Percentiles rank a stretch among this genome's conserved stretches.
Conservation (phyloP, 2,888 invertebrate genomes). For the Megalurothrips usitatus region DNA sequence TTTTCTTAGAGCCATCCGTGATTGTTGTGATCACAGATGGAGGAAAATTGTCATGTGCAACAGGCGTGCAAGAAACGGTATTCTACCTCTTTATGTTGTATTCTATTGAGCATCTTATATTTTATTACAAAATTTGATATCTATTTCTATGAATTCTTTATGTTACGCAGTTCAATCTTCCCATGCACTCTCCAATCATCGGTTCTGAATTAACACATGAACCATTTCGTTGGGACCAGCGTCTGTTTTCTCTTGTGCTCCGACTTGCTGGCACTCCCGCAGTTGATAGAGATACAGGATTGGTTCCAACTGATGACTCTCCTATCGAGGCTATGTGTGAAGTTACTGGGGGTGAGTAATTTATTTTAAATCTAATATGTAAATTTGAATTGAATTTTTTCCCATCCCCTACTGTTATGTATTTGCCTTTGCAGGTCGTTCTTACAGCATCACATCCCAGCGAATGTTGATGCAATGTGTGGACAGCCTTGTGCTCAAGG, state of each 20-base stretch:
- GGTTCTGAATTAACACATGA: constrained; percentile 96
- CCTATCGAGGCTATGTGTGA: constrained; percentile 98
- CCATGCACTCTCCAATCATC: constrained; percentile 89
- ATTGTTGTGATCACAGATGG: constrained; percentile 99
- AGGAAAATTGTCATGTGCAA: constrained; percentile 79
- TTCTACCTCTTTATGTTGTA: constrained; percentile 38
- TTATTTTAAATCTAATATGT: not conserved
- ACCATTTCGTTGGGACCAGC: constrained; percentile 99
- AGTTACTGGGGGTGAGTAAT: constrained; percentile 81
- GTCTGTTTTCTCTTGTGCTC: constrained; percentile 91
- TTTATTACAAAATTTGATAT: not conserved
- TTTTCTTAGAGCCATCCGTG: constrained; percentile 94
- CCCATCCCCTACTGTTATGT: not conserved
- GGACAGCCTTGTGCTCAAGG: constrained; percentile 94
- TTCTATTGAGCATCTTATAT: constrained; percentile 31
- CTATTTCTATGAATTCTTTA: not conserved
- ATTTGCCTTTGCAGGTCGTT: constrained; percentile 61
- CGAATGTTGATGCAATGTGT: constrained; percentile 93
- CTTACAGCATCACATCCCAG: constrained; percentile 92
- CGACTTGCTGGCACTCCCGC: constrained; percentile 88
- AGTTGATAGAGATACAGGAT: constrained; percentile 76
- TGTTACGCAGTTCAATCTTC: constrained; percentile 68
- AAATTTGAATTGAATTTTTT: not conserved
- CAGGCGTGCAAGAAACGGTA: constrained; percentile 69
- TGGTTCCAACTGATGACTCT: constrained; percentile 89